Evolutionary conservation across 2,113 vertebrate genomes (phyloP).

Genomic region (Stigmatopora argus): DNA sequence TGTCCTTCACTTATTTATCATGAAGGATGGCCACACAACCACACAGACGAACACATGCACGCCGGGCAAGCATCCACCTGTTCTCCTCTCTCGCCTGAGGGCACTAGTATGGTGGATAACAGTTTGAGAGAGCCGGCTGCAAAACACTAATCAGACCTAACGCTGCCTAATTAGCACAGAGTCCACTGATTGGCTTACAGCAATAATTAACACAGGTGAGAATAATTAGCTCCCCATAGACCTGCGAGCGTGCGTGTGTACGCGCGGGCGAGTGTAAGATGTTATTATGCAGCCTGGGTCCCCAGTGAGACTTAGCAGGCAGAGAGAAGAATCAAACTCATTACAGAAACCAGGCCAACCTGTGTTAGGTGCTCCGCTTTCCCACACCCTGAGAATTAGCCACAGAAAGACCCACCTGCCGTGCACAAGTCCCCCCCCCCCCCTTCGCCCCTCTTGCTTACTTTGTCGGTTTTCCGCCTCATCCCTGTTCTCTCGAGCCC

Average conservation of each 20-base stretch:
- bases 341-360: constrained; percentile 82
- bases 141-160: constrained; percentile 85
- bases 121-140: constrained; percentile 77
- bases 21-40: constrained; percentile 29
- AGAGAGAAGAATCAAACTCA: constrained; percentile 88
- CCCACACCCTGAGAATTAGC: constrained; percentile 66
- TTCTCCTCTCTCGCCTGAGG: constrained; percentile 61
- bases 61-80: constrained; percentile 62
- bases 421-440: background rate
- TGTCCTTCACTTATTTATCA: constrained; percentile 62
- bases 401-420: constrained; percentile 56
- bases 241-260: constrained; percentile 61
- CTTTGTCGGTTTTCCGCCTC: constrained; percentile 1
- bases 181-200: constrained; percentile 97
- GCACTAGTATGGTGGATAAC: constrained; percentile 64
- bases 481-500: constrained; percentile 8
- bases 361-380: constrained; percentile 73
- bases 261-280: constrained; percentile 57
- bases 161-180: constrained; percentile 94
- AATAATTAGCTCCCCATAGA: constrained; percentile 98
- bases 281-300: constrained; percentile 81
- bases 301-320: constrained; percentile 80
- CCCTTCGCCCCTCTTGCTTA: constrained; percentile 9
- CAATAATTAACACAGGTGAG: constrained; percentile 99
- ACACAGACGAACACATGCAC: constrained; percentile 20